These are phyloP conservation scores for Callorhinus ursinus DNA, from an alignment of 2,113 vertebrate species.

Conservation along the genomic window DNA sequence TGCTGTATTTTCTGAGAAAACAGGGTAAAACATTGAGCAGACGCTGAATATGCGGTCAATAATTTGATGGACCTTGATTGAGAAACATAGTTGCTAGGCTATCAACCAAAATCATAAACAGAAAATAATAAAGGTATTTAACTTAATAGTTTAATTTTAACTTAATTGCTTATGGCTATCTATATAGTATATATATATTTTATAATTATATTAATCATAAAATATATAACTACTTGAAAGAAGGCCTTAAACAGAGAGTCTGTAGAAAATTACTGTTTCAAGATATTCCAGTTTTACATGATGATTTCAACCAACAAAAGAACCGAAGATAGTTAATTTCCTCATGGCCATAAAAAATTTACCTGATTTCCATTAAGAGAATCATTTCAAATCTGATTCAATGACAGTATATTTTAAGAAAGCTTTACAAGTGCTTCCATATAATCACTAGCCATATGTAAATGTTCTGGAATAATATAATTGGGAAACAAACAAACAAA, in stretches of 20 bases:
- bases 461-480: slow-evolving; percentile 22
- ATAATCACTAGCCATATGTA: background rate
- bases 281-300: background rate
- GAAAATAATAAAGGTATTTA: slow-evolving; percentile 17
- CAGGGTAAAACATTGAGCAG: background rate
- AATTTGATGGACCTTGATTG: background rate
- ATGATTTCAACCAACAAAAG: slow-evolving; percentile 45
- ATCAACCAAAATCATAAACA: background rate
- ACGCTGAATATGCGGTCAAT: background rate
- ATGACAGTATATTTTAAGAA: slow-evolving; percentile 8
- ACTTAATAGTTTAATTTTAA: background rate
- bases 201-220: background rate
- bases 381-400: background rate
- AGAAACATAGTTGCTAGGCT: background rate
- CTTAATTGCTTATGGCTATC: slow-evolving; percentile 14
- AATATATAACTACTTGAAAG: background rate
- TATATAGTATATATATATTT: background rate
- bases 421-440: slow-evolving; percentile 26
- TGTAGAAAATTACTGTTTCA: slow-evolving; percentile 35
- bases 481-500: background rate
- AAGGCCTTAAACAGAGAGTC: background rate
- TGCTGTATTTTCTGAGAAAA: slow-evolving; percentile 37
- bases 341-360: background rate
- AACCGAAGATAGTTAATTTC: background rate
- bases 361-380: slow-evolving; percentile 37